Evolutionary conservation across 2,888 invertebrate genomes (phyloP).

Genomic region (Lissonota sp.): DNA sequence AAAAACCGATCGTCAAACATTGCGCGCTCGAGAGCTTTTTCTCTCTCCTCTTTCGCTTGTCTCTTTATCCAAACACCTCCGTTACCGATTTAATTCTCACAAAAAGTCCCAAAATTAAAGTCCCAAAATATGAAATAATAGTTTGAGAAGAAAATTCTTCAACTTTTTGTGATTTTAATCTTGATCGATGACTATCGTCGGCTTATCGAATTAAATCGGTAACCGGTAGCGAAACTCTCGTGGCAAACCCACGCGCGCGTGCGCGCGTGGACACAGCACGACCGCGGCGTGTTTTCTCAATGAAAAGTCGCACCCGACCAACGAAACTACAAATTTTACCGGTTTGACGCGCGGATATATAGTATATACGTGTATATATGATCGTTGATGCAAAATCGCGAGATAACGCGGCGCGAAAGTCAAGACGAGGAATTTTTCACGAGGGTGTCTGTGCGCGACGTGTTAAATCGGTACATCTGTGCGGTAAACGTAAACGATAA

Average conservation of each 20-base stretch:
- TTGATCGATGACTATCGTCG: background rate
- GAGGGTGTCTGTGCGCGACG: slow-evolving; percentile 13
- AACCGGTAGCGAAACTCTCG: slow-evolving; percentile 13
- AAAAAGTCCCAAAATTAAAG: no score
- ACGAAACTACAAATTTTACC: slow-evolving; percentile 43
- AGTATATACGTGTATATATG: no score
- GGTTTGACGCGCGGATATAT: slow-evolving; percentile 12
- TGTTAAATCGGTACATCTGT: background rate
- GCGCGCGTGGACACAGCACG: background rate
- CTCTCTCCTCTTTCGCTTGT: slow-evolving; percentile 18
- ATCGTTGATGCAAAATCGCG: slow-evolving; percentile 17
- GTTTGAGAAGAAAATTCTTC: background rate
- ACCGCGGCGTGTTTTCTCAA: slow-evolving; percentile 55
- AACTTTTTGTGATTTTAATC: background rate
- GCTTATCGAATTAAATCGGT: background rate
- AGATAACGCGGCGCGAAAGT: slow-evolving; percentile 15
- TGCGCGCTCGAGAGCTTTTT: slow-evolving; percentile 19
- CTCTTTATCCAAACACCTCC: background rate
- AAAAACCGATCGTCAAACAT: slow-evolving; percentile 52
- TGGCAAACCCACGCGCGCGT: slow-evolving; percentile 34
- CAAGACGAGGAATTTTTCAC: slow-evolving; percentile 19
- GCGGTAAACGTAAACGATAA: background rate
- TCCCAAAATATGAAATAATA: background rate
- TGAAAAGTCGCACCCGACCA: slow-evolving; percentile 39
- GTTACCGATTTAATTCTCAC: no score